Conservation (phyloP, 2,113 vertebrate genomes). For the Chionodraco myersi region DNA sequence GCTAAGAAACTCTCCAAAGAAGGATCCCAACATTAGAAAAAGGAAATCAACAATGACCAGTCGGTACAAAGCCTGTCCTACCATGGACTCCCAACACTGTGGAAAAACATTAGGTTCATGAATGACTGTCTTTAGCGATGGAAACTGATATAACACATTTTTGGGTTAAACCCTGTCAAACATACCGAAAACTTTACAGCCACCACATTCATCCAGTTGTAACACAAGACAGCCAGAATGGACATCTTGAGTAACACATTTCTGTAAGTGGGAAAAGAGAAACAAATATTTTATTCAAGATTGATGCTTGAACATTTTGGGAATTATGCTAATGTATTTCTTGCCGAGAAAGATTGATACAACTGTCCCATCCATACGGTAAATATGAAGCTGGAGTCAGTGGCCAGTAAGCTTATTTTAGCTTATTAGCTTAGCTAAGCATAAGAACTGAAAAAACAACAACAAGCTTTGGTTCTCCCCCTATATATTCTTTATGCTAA, state of each 20-base stretch:
- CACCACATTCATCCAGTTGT: conserved; percentile 90
- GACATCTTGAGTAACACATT: conserved; percentile 92
- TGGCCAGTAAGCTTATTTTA: not conserved
- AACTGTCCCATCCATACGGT: fast-evolving
- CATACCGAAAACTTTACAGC: conserved; percentile 66
- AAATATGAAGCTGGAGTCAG: not conserved
- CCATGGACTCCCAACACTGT: conserved; percentile 94
- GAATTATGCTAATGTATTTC: not conserved
- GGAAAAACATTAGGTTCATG: conserved; percentile 1
- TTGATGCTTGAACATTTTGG: not conserved
- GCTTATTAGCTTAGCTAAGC: not conserved
- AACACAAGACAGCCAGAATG: conserved; percentile 92
- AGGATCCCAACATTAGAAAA: conserved; percentile 90
- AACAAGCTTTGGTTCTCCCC: too few species aligned
- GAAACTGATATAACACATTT: not conserved
- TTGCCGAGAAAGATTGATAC: not conserved
- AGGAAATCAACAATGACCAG: conserved; percentile 93
- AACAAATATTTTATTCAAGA: not conserved
- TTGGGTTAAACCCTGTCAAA: not conserved
- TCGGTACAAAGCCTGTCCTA: conserved; percentile 94
- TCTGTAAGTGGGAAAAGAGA: conserved; percentile 74
- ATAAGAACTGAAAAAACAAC: not conserved
- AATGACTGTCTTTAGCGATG: not conserved
- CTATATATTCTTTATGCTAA: not conserved
- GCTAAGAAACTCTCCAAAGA: conserved; percentile 94